These are phyloP conservation scores for Phoxinus dragarum DNA, from an alignment of 2,797 vertebrate genomes.

Conservation along the genomic window DNA sequence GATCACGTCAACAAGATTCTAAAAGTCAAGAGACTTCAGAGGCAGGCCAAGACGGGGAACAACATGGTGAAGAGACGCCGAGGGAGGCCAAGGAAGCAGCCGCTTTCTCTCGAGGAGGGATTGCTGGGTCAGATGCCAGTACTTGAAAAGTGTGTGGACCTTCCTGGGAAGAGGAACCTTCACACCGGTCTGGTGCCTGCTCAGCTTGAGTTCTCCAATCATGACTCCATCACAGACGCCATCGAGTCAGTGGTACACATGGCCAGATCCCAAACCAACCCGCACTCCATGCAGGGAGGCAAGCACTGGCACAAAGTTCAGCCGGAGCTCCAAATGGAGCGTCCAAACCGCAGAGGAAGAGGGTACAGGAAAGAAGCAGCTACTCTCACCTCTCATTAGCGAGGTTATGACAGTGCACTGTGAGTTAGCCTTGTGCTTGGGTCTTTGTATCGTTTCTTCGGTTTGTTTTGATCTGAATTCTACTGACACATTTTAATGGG, in stretches of 20 bases:
- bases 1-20: slow-evolving; percentile 99
- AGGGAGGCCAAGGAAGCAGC: slow-evolving; percentile 92
- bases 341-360: slow-evolving; percentile 82
- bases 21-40: slow-evolving; percentile 97
- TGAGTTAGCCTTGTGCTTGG: slow-evolving; percentile 60
- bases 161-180: slow-evolving; percentile 87
- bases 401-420: slow-evolving; percentile 68
- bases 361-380: slow-evolving; percentile 77
- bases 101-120: slow-evolving; percentile 79
- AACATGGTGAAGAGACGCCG: slow-evolving; percentile 95
- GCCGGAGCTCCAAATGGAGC: slow-evolving; percentile 79
- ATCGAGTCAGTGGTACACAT: slow-evolving; percentile 96
- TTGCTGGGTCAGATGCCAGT: slow-evolving; percentile 93
- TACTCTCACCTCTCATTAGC: slow-evolving; percentile 73
- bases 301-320: slow-evolving; percentile 77
- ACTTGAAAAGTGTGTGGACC: slow-evolving; percentile 92
- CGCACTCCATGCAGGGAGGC: slow-evolving; percentile 61
- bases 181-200: slow-evolving; percentile 82
- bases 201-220: slow-evolving; percentile 84
- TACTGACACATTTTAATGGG: slow-evolving; percentile 60
- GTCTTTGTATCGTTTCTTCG: slow-evolving; percentile 64
- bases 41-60: slow-evolving; percentile 99
- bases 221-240: slow-evolving; percentile 92
- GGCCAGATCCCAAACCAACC: slow-evolving; percentile 80
- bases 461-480: slow-evolving; percentile 46